Percentiles rank a stretch among this genome's conserved stretches.
phyloP scores from a whole-genome alignment of 64 coral and sea anemone genomes.

The Stylophora pistillata region DNA sequence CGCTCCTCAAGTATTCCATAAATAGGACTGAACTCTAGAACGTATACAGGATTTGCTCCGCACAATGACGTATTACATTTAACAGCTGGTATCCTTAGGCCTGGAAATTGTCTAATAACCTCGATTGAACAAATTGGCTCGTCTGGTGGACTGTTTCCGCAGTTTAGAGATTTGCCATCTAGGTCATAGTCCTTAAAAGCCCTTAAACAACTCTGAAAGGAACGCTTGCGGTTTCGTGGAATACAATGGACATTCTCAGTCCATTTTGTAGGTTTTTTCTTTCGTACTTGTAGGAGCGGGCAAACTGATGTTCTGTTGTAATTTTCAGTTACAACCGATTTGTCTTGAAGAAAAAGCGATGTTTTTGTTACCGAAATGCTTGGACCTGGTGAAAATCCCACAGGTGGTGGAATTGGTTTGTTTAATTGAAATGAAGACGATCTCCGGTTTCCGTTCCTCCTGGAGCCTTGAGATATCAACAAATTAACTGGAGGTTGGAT shows the following conservation, averaged over 20 bases:
- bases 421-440: background rate
- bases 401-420: background rate
- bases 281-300: background rate
- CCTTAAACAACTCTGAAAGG: conserved; percentile 4
- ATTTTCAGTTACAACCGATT: background rate
- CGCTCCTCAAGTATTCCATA: conserved; percentile 44
- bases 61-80: conserved; percentile 30
- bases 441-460: no score
- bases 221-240: background rate
- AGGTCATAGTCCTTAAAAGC: conserved; percentile 48
- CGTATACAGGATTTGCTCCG: conserved; percentile 56
- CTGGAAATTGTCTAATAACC: background rate
- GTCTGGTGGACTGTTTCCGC: background rate
- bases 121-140: conserved; percentile 31
- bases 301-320: background rate
- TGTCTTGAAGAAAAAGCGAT: background rate
- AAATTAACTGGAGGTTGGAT: background rate
- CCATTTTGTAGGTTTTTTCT: background rate
- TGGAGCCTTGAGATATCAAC: background rate
- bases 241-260: conserved; percentile 1
- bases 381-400: background rate
- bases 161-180: conserved; percentile 28
- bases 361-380: background rate
- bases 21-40: conserved; percentile 14
- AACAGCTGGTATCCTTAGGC: background rate